Evolutionary conservation across 1,140 invertebrate species (phyloP).

Genomic region (Bradynema listronoti): DNA sequence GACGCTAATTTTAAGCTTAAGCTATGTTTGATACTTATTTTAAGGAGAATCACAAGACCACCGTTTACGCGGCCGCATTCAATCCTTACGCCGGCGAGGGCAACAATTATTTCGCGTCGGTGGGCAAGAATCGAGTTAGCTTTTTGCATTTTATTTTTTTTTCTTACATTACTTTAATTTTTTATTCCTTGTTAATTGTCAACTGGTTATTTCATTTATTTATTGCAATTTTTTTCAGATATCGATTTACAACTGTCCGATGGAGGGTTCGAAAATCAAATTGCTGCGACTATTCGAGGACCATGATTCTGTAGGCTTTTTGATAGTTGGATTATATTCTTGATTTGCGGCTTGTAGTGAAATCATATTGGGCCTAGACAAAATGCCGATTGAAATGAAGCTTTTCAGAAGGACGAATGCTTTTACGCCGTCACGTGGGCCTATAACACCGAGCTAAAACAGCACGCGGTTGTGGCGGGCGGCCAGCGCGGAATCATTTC

Average conservation of each 20-base stretch:
- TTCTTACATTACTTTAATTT: not conserved
- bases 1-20: not conserved
- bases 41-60: slow-evolving; percentile 35
- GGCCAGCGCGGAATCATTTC: slow-evolving; percentile 34
- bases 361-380: too few species aligned
- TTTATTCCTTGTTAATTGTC: not conserved
- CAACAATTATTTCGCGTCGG: slow-evolving; percentile 37
- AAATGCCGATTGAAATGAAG: too few species aligned
- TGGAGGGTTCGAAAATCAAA: slow-evolving; percentile 15
- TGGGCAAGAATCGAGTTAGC: slow-evolving; percentile 31
- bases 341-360: slow-evolving; percentile 9
- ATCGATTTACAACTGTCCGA: slow-evolving; percentile 27
- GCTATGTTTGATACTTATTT: too few species aligned
- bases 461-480: slow-evolving; percentile 33
- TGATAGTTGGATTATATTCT: slow-evolving; percentile 6
- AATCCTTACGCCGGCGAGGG: slow-evolving; percentile 26
- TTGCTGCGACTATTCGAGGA: slow-evolving; percentile 35
- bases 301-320: slow-evolving; percentile 22
- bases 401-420: slow-evolving; percentile 38
- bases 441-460: slow-evolving; percentile 15
- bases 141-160: slow-evolving; percentile 4
- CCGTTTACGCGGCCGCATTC: slow-evolving; percentile 37
- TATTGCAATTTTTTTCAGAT: slow-evolving; percentile 13
- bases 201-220: not conserved
- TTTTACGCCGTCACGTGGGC: slow-evolving; percentile 41